Percentiles rank a stretch among this genome's conserved stretches.
These are phyloP conservation scores for Pterostichus madidus DNA, from an alignment of 2,888 invertebrate genomes.

Conservation along the genomic window DNA sequence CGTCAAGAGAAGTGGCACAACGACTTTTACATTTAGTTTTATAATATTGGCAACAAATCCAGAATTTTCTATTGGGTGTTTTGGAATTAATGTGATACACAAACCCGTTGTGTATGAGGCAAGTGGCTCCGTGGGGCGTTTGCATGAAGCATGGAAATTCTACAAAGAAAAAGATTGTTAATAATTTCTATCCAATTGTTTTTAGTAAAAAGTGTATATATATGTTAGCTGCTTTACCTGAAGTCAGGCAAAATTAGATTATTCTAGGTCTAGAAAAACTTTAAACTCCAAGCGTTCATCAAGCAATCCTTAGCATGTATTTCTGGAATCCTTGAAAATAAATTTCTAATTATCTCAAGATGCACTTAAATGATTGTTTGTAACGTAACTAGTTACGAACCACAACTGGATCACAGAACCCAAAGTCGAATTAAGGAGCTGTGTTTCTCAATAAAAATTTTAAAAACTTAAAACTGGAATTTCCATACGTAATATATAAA, in stretches of 20 bases:
- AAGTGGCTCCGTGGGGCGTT: constrained; percentile 29
- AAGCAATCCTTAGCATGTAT: too few species aligned
- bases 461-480: too few species aligned
- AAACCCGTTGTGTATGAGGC: constrained; percentile 33
- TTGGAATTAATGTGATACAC: constrained; percentile 35
- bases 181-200: neutral
- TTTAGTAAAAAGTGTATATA: neutral
- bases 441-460: too few species aligned
- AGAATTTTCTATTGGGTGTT: constrained; percentile 70
- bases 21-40: constrained; percentile 72
- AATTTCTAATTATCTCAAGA: too few species aligned
- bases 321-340: too few species aligned
- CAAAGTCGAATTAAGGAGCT: too few species aligned
- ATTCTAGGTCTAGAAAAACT: neutral
- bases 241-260: neutral
- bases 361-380: too few species aligned
- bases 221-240: neutral
- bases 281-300: neutral
- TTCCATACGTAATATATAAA: too few species aligned
- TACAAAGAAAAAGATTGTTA: constrained; percentile 19
- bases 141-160: constrained; percentile 15
- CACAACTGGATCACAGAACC: too few species aligned
- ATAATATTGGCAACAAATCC: constrained; percentile 72
- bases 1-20: constrained; percentile 70
- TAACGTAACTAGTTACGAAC: too few species aligned